phyloP scores from a whole-genome alignment of 1,140 invertebrate species.

The Pollicipes pollicipes region DNA sequence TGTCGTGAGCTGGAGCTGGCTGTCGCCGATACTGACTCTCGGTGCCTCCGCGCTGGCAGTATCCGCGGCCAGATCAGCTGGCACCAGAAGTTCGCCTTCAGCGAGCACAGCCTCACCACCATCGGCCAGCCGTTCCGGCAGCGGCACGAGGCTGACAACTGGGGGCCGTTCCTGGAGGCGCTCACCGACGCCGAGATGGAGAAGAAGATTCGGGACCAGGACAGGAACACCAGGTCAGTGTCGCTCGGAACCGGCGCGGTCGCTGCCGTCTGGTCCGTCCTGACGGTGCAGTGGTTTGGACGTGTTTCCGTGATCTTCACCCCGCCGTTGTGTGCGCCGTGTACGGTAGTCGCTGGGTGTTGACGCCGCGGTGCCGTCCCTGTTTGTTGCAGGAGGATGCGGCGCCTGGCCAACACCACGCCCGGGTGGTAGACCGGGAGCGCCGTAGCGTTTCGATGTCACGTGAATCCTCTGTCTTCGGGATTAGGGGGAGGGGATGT shows the following conservation, averaged over 20 bases:
- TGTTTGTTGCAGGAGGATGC: constrained; percentile 56
- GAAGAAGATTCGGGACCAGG: constrained; percentile 98
- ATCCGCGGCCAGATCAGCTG: neutral
- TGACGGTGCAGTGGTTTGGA: too few species aligned
- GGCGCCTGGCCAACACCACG: constrained; percentile 71
- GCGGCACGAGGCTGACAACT: constrained; percentile 86
- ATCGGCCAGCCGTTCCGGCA: constrained; percentile 89
- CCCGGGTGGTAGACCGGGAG: too few species aligned
- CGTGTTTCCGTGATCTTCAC: too few species aligned
- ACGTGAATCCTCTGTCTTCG: too few species aligned
- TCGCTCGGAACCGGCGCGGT: too few species aligned
- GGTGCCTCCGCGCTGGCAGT: constrained; percentile 4
- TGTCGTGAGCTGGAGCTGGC: too few species aligned
- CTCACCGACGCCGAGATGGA: constrained; percentile 99
- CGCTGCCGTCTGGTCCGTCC: too few species aligned
- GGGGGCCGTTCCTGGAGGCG: constrained; percentile 96
- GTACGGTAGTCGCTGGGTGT: too few species aligned
- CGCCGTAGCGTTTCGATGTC: too few species aligned
- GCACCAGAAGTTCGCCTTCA: constrained; percentile 24
- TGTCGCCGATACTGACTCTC: neutral
- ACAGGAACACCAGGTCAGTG: constrained; percentile 77
- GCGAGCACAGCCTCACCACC: constrained; percentile 82
- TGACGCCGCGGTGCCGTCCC: too few species aligned
- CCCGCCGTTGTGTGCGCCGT: too few species aligned
- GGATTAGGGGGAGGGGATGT: too few species aligned